Conservation (phyloP, 2,888 invertebrate genomes). For the Ethmia dodecea region DNA sequence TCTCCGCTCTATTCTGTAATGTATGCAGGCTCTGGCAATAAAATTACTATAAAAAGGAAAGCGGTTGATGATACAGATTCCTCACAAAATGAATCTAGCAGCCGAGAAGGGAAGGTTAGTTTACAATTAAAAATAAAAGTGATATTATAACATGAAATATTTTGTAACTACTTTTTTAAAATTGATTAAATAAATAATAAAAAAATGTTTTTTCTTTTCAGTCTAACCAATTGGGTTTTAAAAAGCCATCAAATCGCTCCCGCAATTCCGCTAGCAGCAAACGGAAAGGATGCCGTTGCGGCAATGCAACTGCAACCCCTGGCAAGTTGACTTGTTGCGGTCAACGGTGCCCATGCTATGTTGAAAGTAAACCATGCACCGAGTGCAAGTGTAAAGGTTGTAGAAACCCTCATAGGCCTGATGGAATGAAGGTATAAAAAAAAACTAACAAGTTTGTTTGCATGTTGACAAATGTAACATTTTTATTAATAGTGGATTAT, state of each 20-base stretch:
- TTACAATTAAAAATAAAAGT: slow-evolving; percentile 26
- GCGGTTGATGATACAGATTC: slow-evolving; percentile 77
- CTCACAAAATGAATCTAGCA: slow-evolving; percentile 49
- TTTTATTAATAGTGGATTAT: too few relatives aligned
- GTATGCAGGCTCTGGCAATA: slow-evolving; percentile 88
- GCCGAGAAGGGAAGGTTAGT: slow-evolving; percentile 57
- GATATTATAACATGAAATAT: slow-evolving; percentile 23
- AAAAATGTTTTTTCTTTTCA: slow-evolving; percentile 29
- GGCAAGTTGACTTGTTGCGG: slow-evolving; percentile 96
- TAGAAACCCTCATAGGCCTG: slow-evolving; percentile 91
- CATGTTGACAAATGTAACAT: too few relatives aligned
- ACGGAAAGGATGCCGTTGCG: slow-evolving; percentile 91
- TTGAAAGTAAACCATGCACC: slow-evolving; percentile 91
- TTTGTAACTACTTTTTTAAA: slow-evolving; percentile 46
- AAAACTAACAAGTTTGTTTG: too few relatives aligned
- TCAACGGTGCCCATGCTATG: slow-evolving; percentile 96
- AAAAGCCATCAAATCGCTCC: slow-evolving; percentile 67
- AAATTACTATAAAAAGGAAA: slow-evolving; percentile 90
- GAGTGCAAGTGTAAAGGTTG: slow-evolving; percentile 96
- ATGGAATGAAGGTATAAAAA: slow-evolving; percentile 91
- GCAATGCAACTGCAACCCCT: slow-evolving; percentile 92
- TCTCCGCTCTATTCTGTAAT: slow-evolving; percentile 83
- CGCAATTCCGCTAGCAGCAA: slow-evolving; percentile 67
- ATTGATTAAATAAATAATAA: neutral
- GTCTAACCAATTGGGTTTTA: slow-evolving; percentile 58